These are phyloP conservation scores for Crypturellus undulatus DNA, from an alignment of 2,113 vertebrate genomes.

Conservation along the genomic window DNA sequence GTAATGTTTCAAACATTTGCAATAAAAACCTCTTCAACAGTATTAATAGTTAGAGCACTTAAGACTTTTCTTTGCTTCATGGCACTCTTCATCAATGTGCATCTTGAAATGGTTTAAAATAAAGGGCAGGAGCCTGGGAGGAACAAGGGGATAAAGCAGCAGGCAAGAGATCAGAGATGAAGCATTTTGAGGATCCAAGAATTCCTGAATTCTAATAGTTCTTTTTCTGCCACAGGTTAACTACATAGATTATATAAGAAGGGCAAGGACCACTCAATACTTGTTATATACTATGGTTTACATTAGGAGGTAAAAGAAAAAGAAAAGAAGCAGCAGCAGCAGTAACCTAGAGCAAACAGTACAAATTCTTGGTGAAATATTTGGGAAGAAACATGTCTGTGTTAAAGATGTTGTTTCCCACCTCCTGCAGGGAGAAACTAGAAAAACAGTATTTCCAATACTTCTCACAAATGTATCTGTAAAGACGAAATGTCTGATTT, in stretches of 20 bases:
- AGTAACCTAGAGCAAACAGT: neutral
- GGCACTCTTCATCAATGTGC: neutral
- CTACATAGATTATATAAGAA: neutral
- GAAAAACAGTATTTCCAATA: neutral
- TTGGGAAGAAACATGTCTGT: neutral
- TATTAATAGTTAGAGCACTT: neutral
- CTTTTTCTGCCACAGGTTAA: neutral
- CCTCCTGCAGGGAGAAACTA: neutral
- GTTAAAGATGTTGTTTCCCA: neutral
- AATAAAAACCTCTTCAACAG: neutral
- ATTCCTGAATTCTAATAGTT: neutral
- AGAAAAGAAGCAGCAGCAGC: neutral
- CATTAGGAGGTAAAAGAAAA: too few species aligned
- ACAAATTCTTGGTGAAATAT: neutral
- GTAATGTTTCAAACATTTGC: neutral
- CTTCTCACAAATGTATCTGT: neutral
- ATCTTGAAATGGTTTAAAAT: neutral
- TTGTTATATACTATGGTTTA: neutral
- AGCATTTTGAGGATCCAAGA: neutral
- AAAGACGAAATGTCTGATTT: neutral
- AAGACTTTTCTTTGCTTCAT: neutral
- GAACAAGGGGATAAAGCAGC: neutral
- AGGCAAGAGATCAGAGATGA: neutral
- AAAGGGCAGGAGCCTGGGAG: neutral
- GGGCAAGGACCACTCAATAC: neutral